These are phyloP conservation scores for Thumatha senex DNA, from an alignment of 2,888 invertebrate genomes.

Conservation along the genomic window DNA sequence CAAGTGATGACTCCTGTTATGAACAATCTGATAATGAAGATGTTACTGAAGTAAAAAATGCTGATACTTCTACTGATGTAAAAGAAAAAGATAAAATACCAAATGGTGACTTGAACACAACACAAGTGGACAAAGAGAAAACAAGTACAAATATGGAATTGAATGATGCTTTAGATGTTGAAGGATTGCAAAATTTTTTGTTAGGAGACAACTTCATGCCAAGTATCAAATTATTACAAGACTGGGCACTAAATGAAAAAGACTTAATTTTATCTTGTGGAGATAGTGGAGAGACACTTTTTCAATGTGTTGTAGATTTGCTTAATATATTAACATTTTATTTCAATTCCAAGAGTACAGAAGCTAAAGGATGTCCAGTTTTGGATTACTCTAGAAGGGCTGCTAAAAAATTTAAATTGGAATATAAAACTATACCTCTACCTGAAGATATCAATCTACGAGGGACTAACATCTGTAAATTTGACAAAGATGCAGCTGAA, in stretches of 20 bases:
- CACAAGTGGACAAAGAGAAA: conserved; percentile 26
- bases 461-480: conserved; percentile 87
- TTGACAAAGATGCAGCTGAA: conserved; percentile 86
- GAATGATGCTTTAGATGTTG: conserved; percentile 66
- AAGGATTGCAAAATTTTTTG: conserved; percentile 83
- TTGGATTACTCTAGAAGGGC: conserved; percentile 60
- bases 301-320: conserved; percentile 91
- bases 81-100: conserved; percentile 26
- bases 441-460: conserved; percentile 90
- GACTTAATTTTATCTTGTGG: conserved; percentile 91
- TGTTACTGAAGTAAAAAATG: conserved; percentile 37
- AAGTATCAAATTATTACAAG: conserved; percentile 90
- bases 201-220: conserved; percentile 84
- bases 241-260: conserved; percentile 92
- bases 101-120: conserved; percentile 38
- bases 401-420: conserved; percentile 81
- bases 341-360: conserved; percentile 60
- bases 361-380: conserved; percentile 49
- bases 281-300: conserved; percentile 89
- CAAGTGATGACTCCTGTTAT: conserved; percentile 56
- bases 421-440: conserved; percentile 86
- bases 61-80: conserved; percentile 35
- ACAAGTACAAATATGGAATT: conserved; percentile 22
- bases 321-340: conserved; percentile 92
- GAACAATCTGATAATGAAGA: conserved; percentile 56